These are phyloP conservation scores for Oryzias javanicus DNA, from an alignment of 2,113 vertebrate genomes.

Conservation along the genomic window DNA sequence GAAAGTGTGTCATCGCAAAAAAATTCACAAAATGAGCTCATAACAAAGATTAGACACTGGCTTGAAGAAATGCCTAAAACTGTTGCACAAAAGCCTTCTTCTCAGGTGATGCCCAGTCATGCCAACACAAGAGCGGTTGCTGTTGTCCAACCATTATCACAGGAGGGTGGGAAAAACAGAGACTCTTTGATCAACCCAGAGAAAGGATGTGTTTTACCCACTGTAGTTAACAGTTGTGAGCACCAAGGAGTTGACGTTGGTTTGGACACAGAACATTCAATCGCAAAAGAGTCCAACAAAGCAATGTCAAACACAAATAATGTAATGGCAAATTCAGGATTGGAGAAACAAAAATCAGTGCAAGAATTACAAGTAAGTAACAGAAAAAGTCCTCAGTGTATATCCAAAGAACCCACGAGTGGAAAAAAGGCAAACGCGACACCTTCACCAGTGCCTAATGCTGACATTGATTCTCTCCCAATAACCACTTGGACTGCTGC, in stretches of 20 bases:
- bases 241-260: background rate
- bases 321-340: background rate
- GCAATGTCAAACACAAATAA: background rate
- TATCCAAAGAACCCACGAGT: background rate
- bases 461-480: slow-evolving; percentile 28
- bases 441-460: background rate
- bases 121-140: slow-evolving; percentile 44
- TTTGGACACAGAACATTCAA: background rate
- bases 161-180: slow-evolving; percentile 3
- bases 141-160: slow-evolving; percentile 60
- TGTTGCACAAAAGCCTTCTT: background rate
- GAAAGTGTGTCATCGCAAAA: background rate
- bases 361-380: background rate
- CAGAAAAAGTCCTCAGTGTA: background rate
- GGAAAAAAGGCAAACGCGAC: background rate
- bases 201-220: background rate
- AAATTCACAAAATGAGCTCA: background rate
- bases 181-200: background rate
- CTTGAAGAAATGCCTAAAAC: too few relatives aligned
- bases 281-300: background rate
- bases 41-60: too few relatives aligned
- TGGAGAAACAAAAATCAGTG: background rate
- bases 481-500: slow-evolving; percentile 31
- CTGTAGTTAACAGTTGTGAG: background rate
- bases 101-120: slow-evolving; percentile 4